Evolutionary conservation across 35 echinoderm and acorn worm genomes (phyloP), one percentile per base, ranked within the genome.

Genomic region (Heliocidaris tuberculata): DNA sequence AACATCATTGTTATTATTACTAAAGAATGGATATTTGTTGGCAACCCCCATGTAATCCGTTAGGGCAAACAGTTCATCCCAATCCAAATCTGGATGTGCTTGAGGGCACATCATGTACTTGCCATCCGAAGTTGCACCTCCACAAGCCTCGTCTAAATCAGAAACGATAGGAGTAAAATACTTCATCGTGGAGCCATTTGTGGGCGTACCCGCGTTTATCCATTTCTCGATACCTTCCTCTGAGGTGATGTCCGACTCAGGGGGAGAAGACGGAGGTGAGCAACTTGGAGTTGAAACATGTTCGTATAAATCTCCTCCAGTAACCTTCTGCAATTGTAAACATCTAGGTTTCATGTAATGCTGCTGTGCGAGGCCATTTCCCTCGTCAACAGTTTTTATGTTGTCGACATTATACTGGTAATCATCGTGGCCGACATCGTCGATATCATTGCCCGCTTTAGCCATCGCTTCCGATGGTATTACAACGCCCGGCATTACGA

Each of bases 21-120:
- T 24, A 8, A 78, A n/a, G 65, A 27, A 78, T n/a, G 65, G 65
- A 78, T 21, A 21, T n/a, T 78, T 78, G 65, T 78, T 78, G 4
- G 65, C 87, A 89, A 89, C 87, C 5, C 31, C 87, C 31, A 32
- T 32, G 87, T 89, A 89, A 32, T 89, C 87, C 32, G 87, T 48
- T 9, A 89, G 87, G 13, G 87, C 87, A 32, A 89, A 89, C 12
- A 89, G 87, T 89, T 89, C 87, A 42, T 89, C 87, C 87, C 87
- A 89, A 5, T 89, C 87, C 31, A 48, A 13, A 78, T 19, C 65
- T 78, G 65, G 65, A 19, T 78, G 65, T 29, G 65, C 65, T n/a
- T 78, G 65, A 29, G 65, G 65, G 27, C 65, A 78, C 65, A 78
- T 78, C 65, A 8, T 78, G 65, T 78, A 19, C 65, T 7, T 19